Evolutionary conservation across 1,140 invertebrate genomes (phyloP).

Genomic region (Sminthurides bifidus): DNA sequence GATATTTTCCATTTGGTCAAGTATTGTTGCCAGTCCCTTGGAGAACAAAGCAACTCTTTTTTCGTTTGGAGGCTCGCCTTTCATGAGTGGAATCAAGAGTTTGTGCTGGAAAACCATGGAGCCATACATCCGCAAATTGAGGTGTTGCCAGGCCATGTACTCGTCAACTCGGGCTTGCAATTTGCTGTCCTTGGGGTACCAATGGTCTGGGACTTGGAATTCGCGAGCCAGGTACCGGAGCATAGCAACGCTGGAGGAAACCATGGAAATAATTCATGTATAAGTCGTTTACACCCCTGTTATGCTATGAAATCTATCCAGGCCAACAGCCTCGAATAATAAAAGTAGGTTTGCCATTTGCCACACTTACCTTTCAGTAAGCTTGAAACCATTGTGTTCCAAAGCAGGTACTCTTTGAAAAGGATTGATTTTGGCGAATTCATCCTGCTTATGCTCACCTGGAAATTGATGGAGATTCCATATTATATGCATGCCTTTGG

Average conservation of each 20-base stretch:
- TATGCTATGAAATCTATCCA: not conserved
- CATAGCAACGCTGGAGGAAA: conserved; percentile 59
- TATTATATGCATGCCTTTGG: not conserved
- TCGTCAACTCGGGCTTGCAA: conserved; percentile 64
- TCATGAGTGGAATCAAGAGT: conserved; percentile 34
- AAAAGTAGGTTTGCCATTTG: not conserved
- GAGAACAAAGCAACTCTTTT: conserved; percentile 32
- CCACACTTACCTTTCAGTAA: conserved; percentile 60
- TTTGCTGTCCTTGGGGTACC: conserved; percentile 58
- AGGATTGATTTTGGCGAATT: conserved; percentile 58
- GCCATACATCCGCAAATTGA: conserved; percentile 53
- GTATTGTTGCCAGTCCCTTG: conserved; percentile 32
- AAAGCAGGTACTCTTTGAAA: conserved; percentile 67
- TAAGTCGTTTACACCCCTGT: not conserved
- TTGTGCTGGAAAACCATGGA: conserved; percentile 54
- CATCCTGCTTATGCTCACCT: conserved; percentile 59
- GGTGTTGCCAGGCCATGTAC: conserved; percentile 78
- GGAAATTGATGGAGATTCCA: not conserved
- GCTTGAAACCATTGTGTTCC: conserved; percentile 59
- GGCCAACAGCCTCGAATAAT: not conserved
- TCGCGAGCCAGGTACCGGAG: conserved; percentile 48
- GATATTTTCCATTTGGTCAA: conserved; percentile 38
- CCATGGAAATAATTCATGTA: not conserved
- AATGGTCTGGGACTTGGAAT: conserved; percentile 47
- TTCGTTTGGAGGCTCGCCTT: conserved; percentile 31